A percentile compares a stretch with the other conserved stretches of the same genome.
These are phyloP conservation scores for Hesperophylax magnus DNA, from an alignment of 1,140 invertebrate genomes.

Conservation along the genomic window DNA sequence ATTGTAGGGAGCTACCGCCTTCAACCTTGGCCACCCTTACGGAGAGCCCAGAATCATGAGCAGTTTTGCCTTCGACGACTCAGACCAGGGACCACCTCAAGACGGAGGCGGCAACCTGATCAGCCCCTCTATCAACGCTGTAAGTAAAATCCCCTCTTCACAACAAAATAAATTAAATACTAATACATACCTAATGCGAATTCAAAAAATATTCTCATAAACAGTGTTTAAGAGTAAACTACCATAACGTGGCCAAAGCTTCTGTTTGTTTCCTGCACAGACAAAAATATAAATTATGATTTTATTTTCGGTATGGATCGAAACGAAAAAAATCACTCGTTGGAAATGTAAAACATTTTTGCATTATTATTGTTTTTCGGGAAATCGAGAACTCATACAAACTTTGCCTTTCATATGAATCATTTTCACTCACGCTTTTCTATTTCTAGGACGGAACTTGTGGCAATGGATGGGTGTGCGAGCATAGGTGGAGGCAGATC, in stretches of 20 bases:
- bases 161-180: no score
- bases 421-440: background rate
- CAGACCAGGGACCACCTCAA: slow-evolving; percentile 75
- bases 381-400: slow-evolving; percentile 9
- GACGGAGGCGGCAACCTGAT: slow-evolving; percentile 76
- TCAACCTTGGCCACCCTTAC: slow-evolving; percentile 89
- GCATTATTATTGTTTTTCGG: background rate
- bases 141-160: slow-evolving; percentile 55
- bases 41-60: slow-evolving; percentile 85
- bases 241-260: no score
- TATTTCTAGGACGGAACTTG: slow-evolving; percentile 74
- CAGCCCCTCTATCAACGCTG: slow-evolving; percentile 75
- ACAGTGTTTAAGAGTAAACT: no score
- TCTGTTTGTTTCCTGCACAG: no score
- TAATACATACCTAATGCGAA: no score
- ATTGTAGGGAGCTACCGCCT: slow-evolving; percentile 79
- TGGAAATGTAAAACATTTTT: no score
- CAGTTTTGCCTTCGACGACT: slow-evolving; percentile 75
- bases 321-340: no score
- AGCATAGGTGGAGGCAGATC: slow-evolving; percentile 90
- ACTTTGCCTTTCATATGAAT: background rate
- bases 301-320: no score
- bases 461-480: slow-evolving; percentile 88
- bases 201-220: no score
- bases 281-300: no score